These are phyloP conservation scores for Sapayoa aenigma DNA, from an alignment of 2,113 vertebrate species.

Conservation along the genomic window DNA sequence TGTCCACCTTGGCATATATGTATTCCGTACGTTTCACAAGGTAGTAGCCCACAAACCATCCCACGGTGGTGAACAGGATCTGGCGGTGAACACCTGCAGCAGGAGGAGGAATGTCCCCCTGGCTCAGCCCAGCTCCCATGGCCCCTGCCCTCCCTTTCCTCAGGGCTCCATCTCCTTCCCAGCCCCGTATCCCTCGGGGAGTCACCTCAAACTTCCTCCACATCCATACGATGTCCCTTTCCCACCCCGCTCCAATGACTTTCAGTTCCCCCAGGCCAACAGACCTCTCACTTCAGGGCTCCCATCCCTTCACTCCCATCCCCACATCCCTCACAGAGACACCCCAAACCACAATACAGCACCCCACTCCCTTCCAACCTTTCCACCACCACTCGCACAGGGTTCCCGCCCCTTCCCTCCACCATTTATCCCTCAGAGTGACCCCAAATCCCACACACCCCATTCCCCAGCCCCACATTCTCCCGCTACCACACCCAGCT, in stretches of 20 bases:
- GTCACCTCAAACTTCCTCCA: not conserved
- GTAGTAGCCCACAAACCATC: constrained; percentile 85
- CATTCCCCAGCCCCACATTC: not conserved
- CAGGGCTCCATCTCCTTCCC: not conserved
- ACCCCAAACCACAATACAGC: not conserved
- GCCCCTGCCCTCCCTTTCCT: not conserved
- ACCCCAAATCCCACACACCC: too few relatives aligned
- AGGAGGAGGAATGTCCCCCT: not conserved
- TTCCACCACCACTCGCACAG: not conserved
- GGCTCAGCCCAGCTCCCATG: rapidly evolving
- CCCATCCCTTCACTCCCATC: not conserved
- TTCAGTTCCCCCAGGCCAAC: too few relatives aligned
- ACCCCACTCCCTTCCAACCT: too few relatives aligned
- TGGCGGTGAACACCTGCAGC: constrained; percentile 88
- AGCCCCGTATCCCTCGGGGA: rapidly evolving
- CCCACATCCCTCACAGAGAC: too few relatives aligned
- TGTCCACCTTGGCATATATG: constrained; percentile 74
- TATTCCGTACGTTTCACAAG: constrained; percentile 78
- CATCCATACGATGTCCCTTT: rapidly evolving
- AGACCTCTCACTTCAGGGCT: not conserved
- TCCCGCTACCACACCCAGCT: not conserved
- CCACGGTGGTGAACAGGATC: constrained; percentile 73
- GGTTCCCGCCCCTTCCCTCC: not conserved
- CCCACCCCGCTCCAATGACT: not conserved
- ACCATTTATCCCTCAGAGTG: not conserved